These are phyloP conservation scores for Poeciliopsis gracilis DNA, from an alignment of 2,797 vertebrate genomes.

Conservation along the genomic window DNA sequence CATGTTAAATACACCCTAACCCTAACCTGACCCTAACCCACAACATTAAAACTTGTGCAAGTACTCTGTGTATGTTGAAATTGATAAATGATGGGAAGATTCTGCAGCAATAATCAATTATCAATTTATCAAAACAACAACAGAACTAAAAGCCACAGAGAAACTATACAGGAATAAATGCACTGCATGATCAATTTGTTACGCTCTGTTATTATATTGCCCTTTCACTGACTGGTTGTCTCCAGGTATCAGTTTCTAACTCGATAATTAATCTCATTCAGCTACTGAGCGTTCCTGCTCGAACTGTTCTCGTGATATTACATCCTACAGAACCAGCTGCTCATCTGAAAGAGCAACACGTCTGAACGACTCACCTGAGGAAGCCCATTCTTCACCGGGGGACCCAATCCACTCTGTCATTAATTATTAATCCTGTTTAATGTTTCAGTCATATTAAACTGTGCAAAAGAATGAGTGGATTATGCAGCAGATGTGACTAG, in stretches of 20 bases:
- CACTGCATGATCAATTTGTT: neutral
- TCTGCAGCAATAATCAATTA: neutral
- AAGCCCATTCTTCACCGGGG: conserved; percentile 45
- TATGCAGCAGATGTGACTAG: conserved; percentile 20
- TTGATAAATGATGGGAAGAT: too few species aligned
- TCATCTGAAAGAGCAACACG: conserved; percentile 25
- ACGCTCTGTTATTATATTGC: neutral
- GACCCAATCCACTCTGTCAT: conserved; percentile 39
- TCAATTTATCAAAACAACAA: neutral
- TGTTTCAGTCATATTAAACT: conserved; percentile 59
- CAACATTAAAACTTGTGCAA: neutral
- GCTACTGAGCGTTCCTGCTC: neutral
- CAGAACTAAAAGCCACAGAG: neutral
- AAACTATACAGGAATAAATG: conserved; percentile 11
- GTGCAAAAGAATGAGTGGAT: conserved; percentile 28
- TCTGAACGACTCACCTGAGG: conserved; percentile 37
- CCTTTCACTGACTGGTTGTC: conserved; percentile 15
- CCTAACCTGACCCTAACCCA: too few species aligned
- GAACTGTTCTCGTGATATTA: neutral
- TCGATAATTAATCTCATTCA: neutral
- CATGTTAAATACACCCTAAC: too few species aligned
- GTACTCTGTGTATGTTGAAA: neutral
- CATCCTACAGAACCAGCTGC: neutral
- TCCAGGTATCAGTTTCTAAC: conserved; percentile 13
- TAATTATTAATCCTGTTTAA: conserved; percentile 66